These are phyloP conservation scores for Donacobius atricapilla DNA, from an alignment of 2,113 vertebrate species.

Conservation along the genomic window DNA sequence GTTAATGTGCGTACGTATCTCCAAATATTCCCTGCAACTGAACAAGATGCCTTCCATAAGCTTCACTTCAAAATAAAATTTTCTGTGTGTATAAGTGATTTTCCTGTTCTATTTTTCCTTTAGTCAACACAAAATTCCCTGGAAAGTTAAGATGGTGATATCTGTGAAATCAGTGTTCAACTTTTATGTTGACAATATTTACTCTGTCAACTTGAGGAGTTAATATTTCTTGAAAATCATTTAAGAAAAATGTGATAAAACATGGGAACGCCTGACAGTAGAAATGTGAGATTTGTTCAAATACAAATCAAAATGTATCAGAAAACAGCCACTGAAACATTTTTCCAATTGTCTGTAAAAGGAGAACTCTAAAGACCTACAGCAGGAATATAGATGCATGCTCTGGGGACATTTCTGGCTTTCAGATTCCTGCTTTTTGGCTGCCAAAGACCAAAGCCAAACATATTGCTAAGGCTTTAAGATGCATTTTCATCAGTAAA, in stretches of 20 bases:
- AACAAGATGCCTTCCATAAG: background rate
- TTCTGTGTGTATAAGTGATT: background rate
- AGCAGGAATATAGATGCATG: constrained; percentile 66
- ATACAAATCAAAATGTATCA: constrained; percentile 69
- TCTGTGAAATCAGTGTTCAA: constrained; percentile 6
- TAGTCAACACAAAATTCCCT: background rate
- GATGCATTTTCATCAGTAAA: constrained; percentile 78
- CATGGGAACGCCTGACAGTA: constrained; percentile 36
- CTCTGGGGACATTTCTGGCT: constrained; percentile 72
- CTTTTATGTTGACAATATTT: constrained; percentile 1
- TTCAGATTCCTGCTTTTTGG: constrained; percentile 57
- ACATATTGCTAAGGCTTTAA: constrained; percentile 72
- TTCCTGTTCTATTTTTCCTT: background rate
- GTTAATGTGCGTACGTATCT: background rate
- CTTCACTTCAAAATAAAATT: background rate
- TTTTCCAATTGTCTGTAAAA: constrained; percentile 74
- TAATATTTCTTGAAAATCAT: constrained; percentile 60
- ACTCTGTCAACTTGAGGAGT: constrained; percentile 39
- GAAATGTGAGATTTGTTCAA: constrained; percentile 67
- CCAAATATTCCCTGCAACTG: background rate
- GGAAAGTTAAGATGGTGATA: background rate
- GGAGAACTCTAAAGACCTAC: constrained; percentile 71
- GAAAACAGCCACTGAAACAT: constrained; percentile 73
- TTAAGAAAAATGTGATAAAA: constrained; percentile 54
- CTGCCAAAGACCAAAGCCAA: constrained; percentile 77